Evolutionary conservation across 2,113 vertebrate species (phyloP).

Genomic region (Panurus biarmicus): DNA sequence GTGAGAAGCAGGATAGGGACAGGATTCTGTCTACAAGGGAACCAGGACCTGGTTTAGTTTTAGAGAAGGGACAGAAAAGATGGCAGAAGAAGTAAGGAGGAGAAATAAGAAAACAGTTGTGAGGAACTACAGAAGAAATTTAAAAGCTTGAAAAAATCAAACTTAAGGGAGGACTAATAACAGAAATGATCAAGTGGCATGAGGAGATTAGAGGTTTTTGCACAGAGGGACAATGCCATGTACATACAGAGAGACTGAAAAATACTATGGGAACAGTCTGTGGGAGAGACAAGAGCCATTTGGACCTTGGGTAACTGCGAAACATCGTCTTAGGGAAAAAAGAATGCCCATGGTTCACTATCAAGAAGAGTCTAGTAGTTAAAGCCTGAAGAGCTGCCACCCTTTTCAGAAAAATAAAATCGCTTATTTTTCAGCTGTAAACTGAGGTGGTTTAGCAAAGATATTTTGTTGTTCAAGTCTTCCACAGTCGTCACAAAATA

Average conservation of each 20-base stretch:
- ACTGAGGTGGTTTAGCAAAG: background rate
- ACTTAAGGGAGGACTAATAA: background rate
- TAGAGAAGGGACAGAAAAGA: background rate
- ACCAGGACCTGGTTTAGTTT: background rate
- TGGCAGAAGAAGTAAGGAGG: background rate
- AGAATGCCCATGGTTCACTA: background rate
- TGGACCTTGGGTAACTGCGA: background rate
- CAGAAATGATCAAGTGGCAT: background rate
- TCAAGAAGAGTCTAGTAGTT: background rate
- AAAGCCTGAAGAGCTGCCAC: background rate
- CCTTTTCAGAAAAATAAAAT: background rate
- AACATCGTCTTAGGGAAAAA: accelerated
- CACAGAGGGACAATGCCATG: background rate
- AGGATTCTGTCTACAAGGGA: background rate
- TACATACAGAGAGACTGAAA: background rate
- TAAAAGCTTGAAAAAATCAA: background rate
- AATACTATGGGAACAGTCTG: background rate
- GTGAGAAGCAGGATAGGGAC: background rate
- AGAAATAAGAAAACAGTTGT: background rate
- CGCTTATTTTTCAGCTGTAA: background rate
- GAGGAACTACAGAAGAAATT: background rate
- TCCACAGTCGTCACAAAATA: background rate
- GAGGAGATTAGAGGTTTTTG: background rate
- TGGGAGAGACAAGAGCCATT: background rate
- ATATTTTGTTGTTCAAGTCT: background rate